Evolutionary conservation across 1,140 invertebrate species (phyloP).

Genomic region (Bombus polaris): DNA sequence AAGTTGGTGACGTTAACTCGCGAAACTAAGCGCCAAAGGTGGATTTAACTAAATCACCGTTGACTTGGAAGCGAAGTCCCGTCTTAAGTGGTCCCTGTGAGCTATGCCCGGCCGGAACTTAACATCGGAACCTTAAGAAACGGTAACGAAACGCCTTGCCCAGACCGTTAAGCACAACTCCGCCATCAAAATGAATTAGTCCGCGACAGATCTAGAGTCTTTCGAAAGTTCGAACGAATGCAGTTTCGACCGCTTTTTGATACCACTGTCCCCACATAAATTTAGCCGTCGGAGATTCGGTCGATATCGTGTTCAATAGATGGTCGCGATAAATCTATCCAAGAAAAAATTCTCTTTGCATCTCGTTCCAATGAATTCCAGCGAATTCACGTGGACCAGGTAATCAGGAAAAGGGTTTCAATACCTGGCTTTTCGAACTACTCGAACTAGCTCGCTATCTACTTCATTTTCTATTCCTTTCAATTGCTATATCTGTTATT

Average conservation of each 20-base stretch:
- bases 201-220: conserved; percentile 7
- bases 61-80: conserved; percentile 53
- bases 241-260: conserved; percentile 38
- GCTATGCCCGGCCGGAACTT: conserved; percentile 53
- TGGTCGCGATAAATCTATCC: conserved; percentile 29
- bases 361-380: background rate
- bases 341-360: background rate
- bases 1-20: conserved; percentile 69
- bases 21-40: conserved; percentile 65
- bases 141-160: conserved; percentile 37
- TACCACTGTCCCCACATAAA: conserved; percentile 33
- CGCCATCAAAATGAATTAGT: conserved; percentile 43
- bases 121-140: conserved; percentile 49
- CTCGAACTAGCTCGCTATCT: background rate
- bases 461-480: background rate
- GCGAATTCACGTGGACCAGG: background rate
- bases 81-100: conserved; percentile 65
- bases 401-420: background rate
- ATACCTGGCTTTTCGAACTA: background rate
- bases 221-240: conserved; percentile 5
- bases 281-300: background rate
- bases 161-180: conserved; percentile 7
- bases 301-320: background rate
- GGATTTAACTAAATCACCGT: conserved; percentile 70
- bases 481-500: too few relatives aligned